Evolutionary conservation across 2,888 invertebrate genomes (phyloP).

Genomic region (Cancer borealis): DNA sequence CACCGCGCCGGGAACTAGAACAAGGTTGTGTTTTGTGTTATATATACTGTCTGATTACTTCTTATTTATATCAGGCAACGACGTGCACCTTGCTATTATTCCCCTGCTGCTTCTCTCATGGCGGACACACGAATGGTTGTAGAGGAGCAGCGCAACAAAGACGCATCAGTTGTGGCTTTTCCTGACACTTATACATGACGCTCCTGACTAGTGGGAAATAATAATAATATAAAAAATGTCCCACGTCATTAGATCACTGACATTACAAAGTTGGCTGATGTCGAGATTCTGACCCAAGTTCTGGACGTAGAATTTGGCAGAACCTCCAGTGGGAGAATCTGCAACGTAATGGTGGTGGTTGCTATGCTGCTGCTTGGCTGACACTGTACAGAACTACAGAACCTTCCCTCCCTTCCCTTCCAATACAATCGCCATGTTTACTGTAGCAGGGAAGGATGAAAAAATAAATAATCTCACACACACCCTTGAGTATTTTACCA

Average conservation of each 20-base stretch:
- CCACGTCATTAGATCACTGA: not conserved
- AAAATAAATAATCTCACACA: not conserved
- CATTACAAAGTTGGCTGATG: not conserved
- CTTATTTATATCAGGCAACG: conserved; percentile 37
- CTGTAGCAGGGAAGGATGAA: not conserved
- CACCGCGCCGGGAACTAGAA: conserved; percentile 21
- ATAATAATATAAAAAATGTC: not conserved
- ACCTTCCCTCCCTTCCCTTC: not conserved
- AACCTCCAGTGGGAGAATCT: not conserved
- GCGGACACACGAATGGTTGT: not conserved
- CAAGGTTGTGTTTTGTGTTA: conserved; percentile 24
- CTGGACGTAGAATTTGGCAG: not conserved
- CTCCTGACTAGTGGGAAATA: not conserved
- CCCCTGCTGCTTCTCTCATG: not conserved
- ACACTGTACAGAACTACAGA: not conserved
- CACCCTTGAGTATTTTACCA: not conserved
- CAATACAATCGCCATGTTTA: not conserved
- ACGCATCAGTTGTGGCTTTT: not conserved
- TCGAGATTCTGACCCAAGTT: not conserved
- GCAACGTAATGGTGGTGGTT: not conserved
- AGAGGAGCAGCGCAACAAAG: not conserved
- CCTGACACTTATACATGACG: not conserved
- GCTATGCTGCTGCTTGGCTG: not conserved
- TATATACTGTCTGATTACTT: conserved; percentile 43
- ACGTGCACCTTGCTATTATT: conserved; percentile 16